A percentile compares a stretch with the other conserved stretches of the same genome.
Conservation (phyloP, 2,797 vertebrate species). For the Syngnathus rostellatus region DNA sequence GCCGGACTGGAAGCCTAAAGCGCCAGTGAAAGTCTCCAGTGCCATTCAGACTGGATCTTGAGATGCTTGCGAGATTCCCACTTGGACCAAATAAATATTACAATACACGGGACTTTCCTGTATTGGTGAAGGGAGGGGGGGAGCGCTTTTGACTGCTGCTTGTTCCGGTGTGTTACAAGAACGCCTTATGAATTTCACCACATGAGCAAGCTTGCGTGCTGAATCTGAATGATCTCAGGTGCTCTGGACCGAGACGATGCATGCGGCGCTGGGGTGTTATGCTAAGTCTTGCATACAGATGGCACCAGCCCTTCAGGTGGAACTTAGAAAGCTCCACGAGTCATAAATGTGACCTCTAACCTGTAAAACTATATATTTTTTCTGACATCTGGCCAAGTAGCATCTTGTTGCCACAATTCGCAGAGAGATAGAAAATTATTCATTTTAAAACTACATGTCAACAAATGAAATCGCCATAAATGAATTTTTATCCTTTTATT, state of each 20-base stretch:
- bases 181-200: conserved; percentile 25
- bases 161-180: conserved; percentile 20
- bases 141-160: conserved; percentile 24
- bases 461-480: too few relatives aligned
- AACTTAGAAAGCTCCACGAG: conserved; percentile 4
- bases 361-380: too few relatives aligned
- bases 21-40: conserved; percentile 34
- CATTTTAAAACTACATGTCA: too few relatives aligned
- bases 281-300: conserved; percentile 43
- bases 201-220: conserved; percentile 19
- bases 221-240: conserved; percentile 48
- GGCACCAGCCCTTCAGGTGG: conserved; percentile 28
- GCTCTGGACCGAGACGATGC: conserved; percentile 19
- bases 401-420: too few relatives aligned
- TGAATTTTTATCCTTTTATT: too few relatives aligned
- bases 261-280: conserved; percentile 23
- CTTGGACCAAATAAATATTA: too few relatives aligned
- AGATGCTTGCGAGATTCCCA: conserved; percentile 15
- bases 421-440: too few relatives aligned
- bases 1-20: conserved; percentile 74
- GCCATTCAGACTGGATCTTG: conserved; percentile 34
- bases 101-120: too few relatives aligned
- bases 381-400: too few relatives aligned
- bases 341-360: too few relatives aligned
- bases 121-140: too few relatives aligned